Evolutionary conservation across 2,888 invertebrate genomes (phyloP).

Genomic region (Amaurobius ferox): DNA sequence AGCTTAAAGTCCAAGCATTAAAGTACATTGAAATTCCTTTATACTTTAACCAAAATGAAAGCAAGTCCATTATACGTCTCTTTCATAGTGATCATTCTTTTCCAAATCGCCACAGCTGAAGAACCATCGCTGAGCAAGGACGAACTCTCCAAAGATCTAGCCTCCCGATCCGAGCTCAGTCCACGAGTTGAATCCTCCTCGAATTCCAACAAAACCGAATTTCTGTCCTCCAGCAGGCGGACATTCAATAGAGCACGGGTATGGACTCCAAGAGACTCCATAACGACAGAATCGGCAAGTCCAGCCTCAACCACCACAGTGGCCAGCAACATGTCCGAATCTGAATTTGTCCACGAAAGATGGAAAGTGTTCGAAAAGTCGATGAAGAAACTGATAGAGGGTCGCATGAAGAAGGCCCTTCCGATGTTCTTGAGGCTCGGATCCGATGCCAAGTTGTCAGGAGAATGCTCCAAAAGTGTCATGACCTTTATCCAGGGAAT

Average conservation of each 20-base stretch:
- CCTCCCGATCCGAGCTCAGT: neutral
- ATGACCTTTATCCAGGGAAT: slow-evolving; percentile 55
- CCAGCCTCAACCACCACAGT: neutral
- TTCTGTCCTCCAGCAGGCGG: neutral
- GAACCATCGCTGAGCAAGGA: slow-evolving; percentile 7
- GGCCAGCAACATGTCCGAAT: slow-evolving; percentile 25
- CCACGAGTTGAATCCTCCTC: slow-evolving; percentile 39
- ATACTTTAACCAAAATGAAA: neutral
- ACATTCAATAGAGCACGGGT: slow-evolving; percentile 1
- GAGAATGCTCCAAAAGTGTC: slow-evolving; percentile 55
- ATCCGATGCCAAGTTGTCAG: slow-evolving; percentile 51
- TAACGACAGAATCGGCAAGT: neutral
- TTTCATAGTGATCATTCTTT: neutral
- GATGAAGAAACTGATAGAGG: slow-evolving; percentile 52
- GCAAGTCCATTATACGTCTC: neutral
- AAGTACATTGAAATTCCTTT: too few species aligned
- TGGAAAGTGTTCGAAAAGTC: slow-evolving; percentile 53
- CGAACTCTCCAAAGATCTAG: neutral
- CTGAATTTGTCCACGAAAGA: slow-evolving; percentile 31
- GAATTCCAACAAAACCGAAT: neutral
- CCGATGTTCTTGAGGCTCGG: slow-evolving; percentile 59
- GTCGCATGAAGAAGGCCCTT: slow-evolving; percentile 58
- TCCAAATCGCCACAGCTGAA: neutral
- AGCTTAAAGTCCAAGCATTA: too few species aligned
- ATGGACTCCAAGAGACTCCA: slow-evolving; percentile 31